Conservation (phyloP, 2,888 invertebrate genomes). For the Leucophora obtusa region DNA sequence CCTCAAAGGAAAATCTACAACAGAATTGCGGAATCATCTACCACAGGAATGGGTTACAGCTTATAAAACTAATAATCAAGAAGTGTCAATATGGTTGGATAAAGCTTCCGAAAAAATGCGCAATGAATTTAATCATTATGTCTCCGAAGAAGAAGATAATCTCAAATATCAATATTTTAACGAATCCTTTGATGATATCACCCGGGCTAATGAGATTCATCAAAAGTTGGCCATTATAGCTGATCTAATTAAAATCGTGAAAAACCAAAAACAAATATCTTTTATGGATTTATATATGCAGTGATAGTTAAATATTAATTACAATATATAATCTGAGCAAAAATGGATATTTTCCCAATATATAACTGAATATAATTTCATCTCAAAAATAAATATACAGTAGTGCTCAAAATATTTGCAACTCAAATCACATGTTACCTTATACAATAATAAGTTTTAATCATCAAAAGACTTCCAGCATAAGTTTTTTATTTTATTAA, state of each 20-base stretch:
- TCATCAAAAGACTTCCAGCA: too few relatives aligned
- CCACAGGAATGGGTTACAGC: conserved; percentile 35
- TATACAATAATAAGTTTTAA: too few relatives aligned
- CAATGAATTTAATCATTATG: conserved; percentile 23
- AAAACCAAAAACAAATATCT: conserved; percentile 58
- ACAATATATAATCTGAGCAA: too few relatives aligned
- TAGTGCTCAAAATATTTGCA: too few relatives aligned
- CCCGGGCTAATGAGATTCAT: conserved; percentile 45
- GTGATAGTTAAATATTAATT: conserved; percentile 6
- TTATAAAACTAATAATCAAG: conserved; percentile 24
- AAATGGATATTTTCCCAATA: too few relatives aligned
- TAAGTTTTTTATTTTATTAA: too few relatives aligned
- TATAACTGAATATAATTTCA: too few relatives aligned
- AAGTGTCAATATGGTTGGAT: conserved; percentile 53
- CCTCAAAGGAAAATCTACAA: conserved; percentile 32
- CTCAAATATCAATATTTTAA: conserved; percentile 52
- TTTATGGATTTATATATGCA: conserved; percentile 63
- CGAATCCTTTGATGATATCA: conserved; percentile 55
- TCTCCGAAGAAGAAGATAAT: conserved; percentile 35
- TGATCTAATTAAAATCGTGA: conserved; percentile 49
- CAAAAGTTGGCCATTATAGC: conserved; percentile 51
- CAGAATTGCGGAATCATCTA: conserved; percentile 26
- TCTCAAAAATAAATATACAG: too few relatives aligned
- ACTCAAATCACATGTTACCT: too few relatives aligned
- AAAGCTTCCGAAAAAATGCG: conserved; percentile 55